These are phyloP conservation scores for Cataglyphis rosenhaueri DNA, from an alignment of 2,888 invertebrate genomes.

Conservation along the genomic window DNA sequence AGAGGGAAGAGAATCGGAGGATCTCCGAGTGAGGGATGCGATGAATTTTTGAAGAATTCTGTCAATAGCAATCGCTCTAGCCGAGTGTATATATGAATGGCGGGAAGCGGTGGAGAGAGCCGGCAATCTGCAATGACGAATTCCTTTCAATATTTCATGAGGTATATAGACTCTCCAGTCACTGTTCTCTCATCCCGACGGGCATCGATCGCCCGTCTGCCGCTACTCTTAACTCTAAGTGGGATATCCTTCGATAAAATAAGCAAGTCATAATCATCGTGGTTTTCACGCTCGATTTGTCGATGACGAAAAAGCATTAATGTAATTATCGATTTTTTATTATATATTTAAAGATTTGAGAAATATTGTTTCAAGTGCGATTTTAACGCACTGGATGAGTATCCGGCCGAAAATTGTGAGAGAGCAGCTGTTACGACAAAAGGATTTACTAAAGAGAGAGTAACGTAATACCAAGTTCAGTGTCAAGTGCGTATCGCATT, in stretches of 20 bases:
- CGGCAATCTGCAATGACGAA: slow-evolving; percentile 78
- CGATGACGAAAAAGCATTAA: not conserved
- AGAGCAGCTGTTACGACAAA: slow-evolving; percentile 36
- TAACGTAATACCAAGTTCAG: slow-evolving; percentile 67
- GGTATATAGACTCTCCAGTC: slow-evolving; percentile 69
- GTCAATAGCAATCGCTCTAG: slow-evolving; percentile 57
- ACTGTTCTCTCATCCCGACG: slow-evolving; percentile 52
- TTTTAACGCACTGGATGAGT: not conserved
- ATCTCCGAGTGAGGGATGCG: slow-evolving; percentile 51
- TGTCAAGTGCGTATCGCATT: slow-evolving; percentile 65
- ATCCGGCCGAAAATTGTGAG: slow-evolving; percentile 47
- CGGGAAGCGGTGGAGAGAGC: slow-evolving; percentile 49
- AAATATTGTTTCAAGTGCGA: not conserved
- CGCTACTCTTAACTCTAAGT: slow-evolving; percentile 30
- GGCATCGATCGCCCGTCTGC: slow-evolving; percentile 55
- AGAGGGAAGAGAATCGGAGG: slow-evolving; percentile 5
- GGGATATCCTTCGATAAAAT: slow-evolving; percentile 44
- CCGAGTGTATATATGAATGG: slow-evolving; percentile 66
- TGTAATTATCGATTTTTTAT: slow-evolving; percentile 27
- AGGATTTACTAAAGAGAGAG: slow-evolving; percentile 32
- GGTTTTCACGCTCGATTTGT: slow-evolving; percentile 29
- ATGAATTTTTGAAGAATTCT: slow-evolving; percentile 76
- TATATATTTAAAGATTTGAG: not conserved
- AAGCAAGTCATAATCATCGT: slow-evolving; percentile 25
- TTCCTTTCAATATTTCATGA: slow-evolving; percentile 78